Base-by-base conservation (phyloP, 2,113 vertebrate species). In the Dipodomys ordii region DNA sequence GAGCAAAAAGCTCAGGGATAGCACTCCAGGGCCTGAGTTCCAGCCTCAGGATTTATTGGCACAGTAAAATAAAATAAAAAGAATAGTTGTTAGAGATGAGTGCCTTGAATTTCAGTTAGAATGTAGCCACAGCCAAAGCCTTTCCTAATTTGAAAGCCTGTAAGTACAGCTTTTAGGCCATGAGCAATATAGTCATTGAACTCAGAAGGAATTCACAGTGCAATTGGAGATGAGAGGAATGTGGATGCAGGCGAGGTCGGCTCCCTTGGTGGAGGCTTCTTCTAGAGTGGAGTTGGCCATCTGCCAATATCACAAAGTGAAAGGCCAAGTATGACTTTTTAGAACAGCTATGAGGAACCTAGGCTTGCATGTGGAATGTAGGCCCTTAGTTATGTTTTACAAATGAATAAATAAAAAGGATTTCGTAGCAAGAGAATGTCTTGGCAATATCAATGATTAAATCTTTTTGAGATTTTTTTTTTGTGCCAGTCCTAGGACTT, bases 131-230 rank as follows among this genome's bases (percentile, higher is more conserved):
- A 44, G 20, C 7, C 60, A 89, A 89, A 89, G 10, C 22, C 2
- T 0, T 86, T 83, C 7, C 6, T 71, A 78, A 60, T 49, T 88
- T 86, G 49, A 71, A 92, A 67, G 23, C 73, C 79, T 65, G 7
- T 0, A 91, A 94, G 32, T 83, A 32, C 35, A 94, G 62, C 44
- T 93, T 94, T 96, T 53, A 76, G 81, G 44, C 81, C 44, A 86
- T 86, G 25, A 67, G 18, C 6, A 28, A 49, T 53, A 46, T 71
- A 80, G 13, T 60, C 73, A 64, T 87, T 92, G 62, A 82, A n/a
- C 62, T 25, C 39, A 22, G 35, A 68, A 88, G 13, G 16, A 89
- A 32, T 93, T 96, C n/a, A 22, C 68, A 60, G 87, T 68, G 44
- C 53, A 32, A 53, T 95, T 20, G 44, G 82, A 95, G 44, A 81